Evolutionary conservation across 2,797 vertebrate genomes (phyloP).

Genomic region (Tadarida brasiliensis): DNA sequence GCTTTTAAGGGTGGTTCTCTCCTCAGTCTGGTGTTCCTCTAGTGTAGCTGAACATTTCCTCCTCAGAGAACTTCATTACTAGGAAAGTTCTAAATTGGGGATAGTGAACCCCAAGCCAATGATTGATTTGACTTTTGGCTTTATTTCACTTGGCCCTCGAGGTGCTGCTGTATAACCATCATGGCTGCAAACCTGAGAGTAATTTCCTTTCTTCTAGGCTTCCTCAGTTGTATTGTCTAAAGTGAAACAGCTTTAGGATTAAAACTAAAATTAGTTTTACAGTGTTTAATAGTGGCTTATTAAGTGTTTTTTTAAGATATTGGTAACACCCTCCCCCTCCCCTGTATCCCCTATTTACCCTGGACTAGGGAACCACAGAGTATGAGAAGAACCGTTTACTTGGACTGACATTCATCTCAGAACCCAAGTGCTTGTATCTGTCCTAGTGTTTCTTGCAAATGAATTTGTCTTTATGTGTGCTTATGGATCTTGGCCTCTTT

Average conservation of each 20-base stretch:
- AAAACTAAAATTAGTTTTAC: neutral
- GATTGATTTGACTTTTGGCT: slow-evolving; percentile 75
- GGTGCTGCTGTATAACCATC: neutral
- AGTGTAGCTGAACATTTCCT: slow-evolving; percentile 78
- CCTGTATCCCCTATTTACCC: neutral
- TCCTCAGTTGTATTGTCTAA: neutral
- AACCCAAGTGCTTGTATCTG: neutral
- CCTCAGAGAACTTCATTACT: slow-evolving; percentile 81
- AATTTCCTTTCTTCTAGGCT: slow-evolving; percentile 63
- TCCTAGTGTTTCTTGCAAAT: neutral
- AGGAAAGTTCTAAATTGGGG: slow-evolving; percentile 72
- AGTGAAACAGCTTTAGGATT: slow-evolving; percentile 35
- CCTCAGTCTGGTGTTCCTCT: slow-evolving; percentile 63
- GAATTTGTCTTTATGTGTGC: neutral
- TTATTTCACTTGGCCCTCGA: slow-evolving; percentile 75
- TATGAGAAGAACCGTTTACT: neutral
- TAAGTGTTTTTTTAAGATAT: neutral
- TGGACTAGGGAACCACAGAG: neutral
- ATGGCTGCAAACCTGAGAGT: neutral
- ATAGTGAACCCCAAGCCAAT: slow-evolving; percentile 69
- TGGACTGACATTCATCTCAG: neutral
- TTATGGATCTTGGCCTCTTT: neutral
- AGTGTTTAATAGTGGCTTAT: neutral
- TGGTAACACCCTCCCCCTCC: neutral
- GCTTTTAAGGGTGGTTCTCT: slow-evolving; percentile 45